These are phyloP conservation scores for Myripristis jacobus DNA, from an alignment of 2,797 vertebrate species.

Conservation along the genomic window DNA sequence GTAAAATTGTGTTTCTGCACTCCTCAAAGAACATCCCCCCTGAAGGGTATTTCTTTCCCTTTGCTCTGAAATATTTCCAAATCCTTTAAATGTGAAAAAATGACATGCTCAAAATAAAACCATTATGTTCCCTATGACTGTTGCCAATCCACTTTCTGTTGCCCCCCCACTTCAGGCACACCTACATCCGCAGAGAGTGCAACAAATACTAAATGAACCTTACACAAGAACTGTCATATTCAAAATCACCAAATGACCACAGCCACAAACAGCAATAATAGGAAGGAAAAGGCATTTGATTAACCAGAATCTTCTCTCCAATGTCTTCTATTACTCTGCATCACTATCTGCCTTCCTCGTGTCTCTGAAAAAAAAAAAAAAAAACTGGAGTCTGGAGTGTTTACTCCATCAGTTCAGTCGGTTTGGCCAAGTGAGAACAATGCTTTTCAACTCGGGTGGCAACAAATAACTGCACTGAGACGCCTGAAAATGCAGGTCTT, in stretches of 20 bases:
- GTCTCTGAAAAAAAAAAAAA: constrained; percentile 11
- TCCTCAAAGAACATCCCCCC: constrained; percentile 38
- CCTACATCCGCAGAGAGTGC: constrained; percentile 8
- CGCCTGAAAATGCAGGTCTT: not conserved
- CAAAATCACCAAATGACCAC: constrained; percentile 48
- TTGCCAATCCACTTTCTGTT: constrained; percentile 20
- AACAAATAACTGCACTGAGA: not conserved
- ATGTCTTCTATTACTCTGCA: not conserved
- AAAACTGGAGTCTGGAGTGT: not conserved
- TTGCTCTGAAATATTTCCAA: constrained; percentile 41
- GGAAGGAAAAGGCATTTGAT: constrained; percentile 41
- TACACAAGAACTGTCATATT: constrained; percentile 27
- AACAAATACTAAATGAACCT: constrained; percentile 28
- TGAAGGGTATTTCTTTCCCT: constrained; percentile 35
- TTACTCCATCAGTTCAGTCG: constrained; percentile 11
- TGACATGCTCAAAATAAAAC: constrained; percentile 45
- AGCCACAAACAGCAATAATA: constrained; percentile 41
- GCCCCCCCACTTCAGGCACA: constrained; percentile 22
- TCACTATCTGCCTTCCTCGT: constrained; percentile 26
- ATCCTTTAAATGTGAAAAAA: constrained; percentile 36
- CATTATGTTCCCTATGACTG: constrained; percentile 22
- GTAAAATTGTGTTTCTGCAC: constrained; percentile 57
- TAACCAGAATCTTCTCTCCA: constrained; percentile 32
- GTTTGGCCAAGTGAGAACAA: not conserved
- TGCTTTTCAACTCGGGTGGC: no score